Evolutionary conservation across 2,797 vertebrate genomes (phyloP).

Genomic region (Microctenopoma lineatum): DNA sequence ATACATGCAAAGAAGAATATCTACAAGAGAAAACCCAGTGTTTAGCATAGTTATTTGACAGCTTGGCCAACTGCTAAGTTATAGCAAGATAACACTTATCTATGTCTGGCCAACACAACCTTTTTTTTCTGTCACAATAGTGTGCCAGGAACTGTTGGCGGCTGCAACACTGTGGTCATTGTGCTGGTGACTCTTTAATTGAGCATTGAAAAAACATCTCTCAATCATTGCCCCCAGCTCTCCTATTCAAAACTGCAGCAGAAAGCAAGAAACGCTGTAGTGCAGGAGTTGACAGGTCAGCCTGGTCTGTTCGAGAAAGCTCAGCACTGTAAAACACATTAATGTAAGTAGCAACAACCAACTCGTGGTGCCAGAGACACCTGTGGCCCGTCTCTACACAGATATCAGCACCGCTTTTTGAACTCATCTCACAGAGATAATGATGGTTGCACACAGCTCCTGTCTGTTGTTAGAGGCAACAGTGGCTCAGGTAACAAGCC

Average conservation of each 20-base stretch:
- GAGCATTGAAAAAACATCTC: constrained; percentile 63
- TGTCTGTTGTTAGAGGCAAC: constrained; percentile 50
- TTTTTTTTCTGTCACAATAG: constrained; percentile 65
- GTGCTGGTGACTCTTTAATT: constrained; percentile 72
- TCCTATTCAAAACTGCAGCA: constrained; percentile 44
- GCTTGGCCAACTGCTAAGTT: constrained; percentile 59
- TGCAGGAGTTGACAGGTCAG: constrained; percentile 2
- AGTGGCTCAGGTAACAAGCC: constrained; percentile 57
- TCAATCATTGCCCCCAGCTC: constrained; percentile 47
- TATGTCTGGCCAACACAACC: constrained; percentile 53
- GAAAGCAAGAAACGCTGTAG: constrained; percentile 25
- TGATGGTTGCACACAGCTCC: constrained; percentile 23
- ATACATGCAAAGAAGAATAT: not conserved
- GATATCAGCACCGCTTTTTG: constrained; percentile 1
- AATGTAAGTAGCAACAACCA: not conserved
- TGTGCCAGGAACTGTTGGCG: constrained; percentile 76
- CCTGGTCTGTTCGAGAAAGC: constrained; percentile 20
- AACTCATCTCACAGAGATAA: constrained; percentile 15
- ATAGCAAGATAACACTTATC: constrained; percentile 64
- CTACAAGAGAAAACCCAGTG: not conserved
- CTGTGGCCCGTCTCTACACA: constrained; percentile 2
- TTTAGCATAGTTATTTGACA: constrained; percentile 29
- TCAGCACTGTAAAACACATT: constrained; percentile 11
- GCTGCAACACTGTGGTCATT: constrained; percentile 76
- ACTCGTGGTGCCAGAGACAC: not conserved